Base-by-base conservation (phyloP, 2,888 invertebrate species). In the Melinaea menophilus region DNA sequence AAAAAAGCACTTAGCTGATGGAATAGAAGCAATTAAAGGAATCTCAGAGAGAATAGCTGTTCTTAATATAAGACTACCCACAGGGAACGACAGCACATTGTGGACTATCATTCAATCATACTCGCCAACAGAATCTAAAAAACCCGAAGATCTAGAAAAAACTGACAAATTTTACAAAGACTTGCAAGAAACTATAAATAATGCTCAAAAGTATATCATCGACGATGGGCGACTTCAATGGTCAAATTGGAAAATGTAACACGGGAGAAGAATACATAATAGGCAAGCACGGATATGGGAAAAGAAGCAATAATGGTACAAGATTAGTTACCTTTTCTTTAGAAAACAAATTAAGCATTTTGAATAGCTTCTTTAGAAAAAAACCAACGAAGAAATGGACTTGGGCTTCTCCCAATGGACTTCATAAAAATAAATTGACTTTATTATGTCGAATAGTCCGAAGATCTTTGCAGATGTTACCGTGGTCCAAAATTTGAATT, bases 341-440 rank as follows among this genome's bases (percentile, higher is more conserved):
- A 37, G 60, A 70, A 69, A 71, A 72, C 22, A 72, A 65, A 61
- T 13, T 72, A 45, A 67, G 46, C 22, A 66, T 22, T 22, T 22
- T 22, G 22, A 22, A 22, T 22, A 22, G 22, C 22, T 22, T 70
- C n/a, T 9, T 68, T 31, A 72, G 69, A 37, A 70, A 58, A 12
- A 69, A 68, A 54, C 70, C 67, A 22, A 22, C 22, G 22, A 45
- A 71, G 68, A 71, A 67, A 63, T 71, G 72, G 71, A 74, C 72
- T 41, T 73, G 72, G 72, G 62, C 59, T 1, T 71, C 72, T 1
- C 72, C 74, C 2, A 63, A 69, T 46, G 71, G 68, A n/a, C 34
- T 9, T 0, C 35, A 63, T 41, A 70, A 62, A 57, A 73, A 71
- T 13, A 71, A 63, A 70, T 71, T 2, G 71, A 71, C 33, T 73